phyloP scores from a whole-genome alignment of 1,140 invertebrate genomes.

The Drosophila melanica region DNA sequence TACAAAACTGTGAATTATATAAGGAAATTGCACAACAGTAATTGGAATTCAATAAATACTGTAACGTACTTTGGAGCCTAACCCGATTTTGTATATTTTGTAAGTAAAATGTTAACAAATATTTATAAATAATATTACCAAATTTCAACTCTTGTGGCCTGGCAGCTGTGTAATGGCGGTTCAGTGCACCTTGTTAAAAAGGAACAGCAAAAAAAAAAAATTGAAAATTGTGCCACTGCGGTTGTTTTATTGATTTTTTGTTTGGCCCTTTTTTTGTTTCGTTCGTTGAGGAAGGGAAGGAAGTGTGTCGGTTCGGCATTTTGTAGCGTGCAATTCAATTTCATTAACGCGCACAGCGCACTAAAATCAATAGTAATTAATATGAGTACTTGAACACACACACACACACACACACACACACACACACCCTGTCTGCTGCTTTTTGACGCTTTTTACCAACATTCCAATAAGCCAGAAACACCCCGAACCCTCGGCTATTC shows the following conservation, averaged over 20 bases:
- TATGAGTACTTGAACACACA: conserved; percentile 74
- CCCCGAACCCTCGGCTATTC: neutral
- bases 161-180: conserved; percentile 21
- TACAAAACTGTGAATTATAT: too few species aligned
- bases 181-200: conserved; percentile 58
- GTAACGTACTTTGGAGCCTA: too few species aligned
- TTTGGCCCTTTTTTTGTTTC: conserved; percentile 20
- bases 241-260: conserved; percentile 68
- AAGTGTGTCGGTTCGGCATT: conserved; percentile 32
- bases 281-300: neutral
- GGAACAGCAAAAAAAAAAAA: neutral
- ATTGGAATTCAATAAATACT: too few species aligned
- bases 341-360: conserved; percentile 71
- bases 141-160: neutral
- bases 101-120: neutral
- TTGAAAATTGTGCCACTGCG: conserved; percentile 72
- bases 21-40: too few species aligned
- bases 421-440: neutral
- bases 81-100: too few species aligned
- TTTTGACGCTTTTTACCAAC: conserved; percentile 26
- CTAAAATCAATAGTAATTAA: conserved; percentile 82
- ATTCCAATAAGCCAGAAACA: conserved; percentile 29
- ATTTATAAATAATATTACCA: neutral
- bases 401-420: conserved; percentile 4
- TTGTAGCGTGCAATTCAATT: conserved; percentile 73